These are phyloP conservation scores for Mya arenaria DNA, from an alignment of 1,140 invertebrate species.

Conservation along the genomic window DNA sequence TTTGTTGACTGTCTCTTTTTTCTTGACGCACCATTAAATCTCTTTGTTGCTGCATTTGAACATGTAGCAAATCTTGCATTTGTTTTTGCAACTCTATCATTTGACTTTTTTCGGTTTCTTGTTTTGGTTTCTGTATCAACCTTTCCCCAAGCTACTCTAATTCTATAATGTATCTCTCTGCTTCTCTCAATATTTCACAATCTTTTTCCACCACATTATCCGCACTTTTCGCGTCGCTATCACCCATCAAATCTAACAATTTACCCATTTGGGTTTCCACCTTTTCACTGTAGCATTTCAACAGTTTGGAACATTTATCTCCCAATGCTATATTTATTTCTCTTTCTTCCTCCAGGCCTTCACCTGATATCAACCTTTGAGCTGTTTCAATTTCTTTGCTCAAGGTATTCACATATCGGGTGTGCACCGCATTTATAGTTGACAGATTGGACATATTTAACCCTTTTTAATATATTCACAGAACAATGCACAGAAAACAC, in stretches of 20 bases:
- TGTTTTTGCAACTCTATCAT: not conserved
- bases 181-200: not conserved
- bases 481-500: too few species aligned
- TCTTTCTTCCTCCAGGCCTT: not conserved
- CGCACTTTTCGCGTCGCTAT: not conserved
- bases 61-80: not conserved
- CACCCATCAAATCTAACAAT: not conserved
- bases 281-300: constrained; percentile 6
- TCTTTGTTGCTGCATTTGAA: not conserved
- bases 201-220: constrained; percentile 10
- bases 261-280: not conserved
- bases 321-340: not conserved
- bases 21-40: not conserved
- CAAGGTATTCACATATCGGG: not conserved
- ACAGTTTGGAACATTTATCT: not conserved
- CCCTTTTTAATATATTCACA: too few species aligned
- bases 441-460: too few species aligned
- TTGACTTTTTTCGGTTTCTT: not conserved
- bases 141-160: not conserved
- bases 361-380: not conserved
- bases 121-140: not conserved
- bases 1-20: not conserved
- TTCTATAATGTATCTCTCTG: not conserved
- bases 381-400: constrained; percentile 4
- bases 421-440: not conserved